Evolutionary conservation across 2,113 vertebrate species (phyloP).

Genomic region (Numida meleagris): DNA sequence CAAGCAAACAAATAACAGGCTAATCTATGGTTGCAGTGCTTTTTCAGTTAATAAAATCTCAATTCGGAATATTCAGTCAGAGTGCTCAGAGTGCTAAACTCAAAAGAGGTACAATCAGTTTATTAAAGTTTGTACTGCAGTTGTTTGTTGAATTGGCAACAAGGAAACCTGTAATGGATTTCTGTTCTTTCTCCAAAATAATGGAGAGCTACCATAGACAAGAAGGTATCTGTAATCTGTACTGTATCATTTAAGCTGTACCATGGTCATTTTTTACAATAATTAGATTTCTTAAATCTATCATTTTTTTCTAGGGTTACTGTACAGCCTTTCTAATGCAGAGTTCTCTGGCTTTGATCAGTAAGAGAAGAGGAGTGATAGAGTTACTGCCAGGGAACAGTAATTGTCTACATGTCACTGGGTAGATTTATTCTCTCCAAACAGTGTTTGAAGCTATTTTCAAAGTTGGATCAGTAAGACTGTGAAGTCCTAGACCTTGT

Average conservation of each 20-base stretch:
- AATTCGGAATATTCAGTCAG: neutral
- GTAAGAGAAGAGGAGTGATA: neutral
- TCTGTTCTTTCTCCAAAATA: neutral
- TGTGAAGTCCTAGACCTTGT: neutral
- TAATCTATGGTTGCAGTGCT: neutral
- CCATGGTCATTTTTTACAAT: neutral
- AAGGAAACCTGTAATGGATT: neutral
- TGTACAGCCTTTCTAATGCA: neutral
- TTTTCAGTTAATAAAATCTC: constrained; percentile 22
- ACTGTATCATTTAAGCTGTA: neutral
- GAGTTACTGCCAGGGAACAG: neutral
- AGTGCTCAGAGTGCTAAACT: neutral
- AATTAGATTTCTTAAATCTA: constrained; percentile 18
- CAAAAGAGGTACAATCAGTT: neutral
- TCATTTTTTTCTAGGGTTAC: neutral
- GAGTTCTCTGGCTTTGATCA: constrained; percentile 15
- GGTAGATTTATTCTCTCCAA: neutral
- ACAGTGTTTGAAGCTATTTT: constrained; percentile 3
- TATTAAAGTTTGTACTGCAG: neutral
- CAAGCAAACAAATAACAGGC: neutral
- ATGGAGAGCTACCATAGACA: neutral
- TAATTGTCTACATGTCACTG: neutral
- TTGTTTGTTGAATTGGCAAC: neutral
- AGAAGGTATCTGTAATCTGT: neutral
- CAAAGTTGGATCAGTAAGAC: neutral